Evolutionary conservation across 2,797 vertebrate species (phyloP).

Genomic region (Cossypha dichroa): DNA sequence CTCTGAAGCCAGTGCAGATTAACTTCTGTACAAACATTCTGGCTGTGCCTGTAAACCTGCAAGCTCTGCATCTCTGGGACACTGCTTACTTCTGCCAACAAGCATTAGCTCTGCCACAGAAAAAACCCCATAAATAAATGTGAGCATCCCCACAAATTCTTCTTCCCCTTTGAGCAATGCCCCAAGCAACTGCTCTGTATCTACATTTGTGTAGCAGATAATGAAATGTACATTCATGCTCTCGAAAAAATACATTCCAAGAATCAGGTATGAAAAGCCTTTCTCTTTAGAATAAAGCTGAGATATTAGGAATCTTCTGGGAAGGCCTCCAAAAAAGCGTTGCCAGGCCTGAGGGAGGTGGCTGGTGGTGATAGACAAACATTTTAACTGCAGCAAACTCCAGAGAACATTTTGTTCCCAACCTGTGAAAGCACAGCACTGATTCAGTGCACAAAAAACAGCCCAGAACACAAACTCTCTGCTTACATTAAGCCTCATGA

Average conservation of each 20-base stretch:
- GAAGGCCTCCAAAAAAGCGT: background rate
- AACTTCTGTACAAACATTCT: background rate
- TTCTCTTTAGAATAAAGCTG: background rate
- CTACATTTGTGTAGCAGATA: background rate
- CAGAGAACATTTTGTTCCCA: conserved; percentile 52
- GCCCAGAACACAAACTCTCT: background rate
- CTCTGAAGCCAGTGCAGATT: background rate
- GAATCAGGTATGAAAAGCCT: background rate
- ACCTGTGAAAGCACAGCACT: background rate
- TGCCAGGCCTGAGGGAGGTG: background rate
- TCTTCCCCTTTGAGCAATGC: background rate
- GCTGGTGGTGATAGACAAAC: conserved; percentile 6
- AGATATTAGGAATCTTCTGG: background rate
- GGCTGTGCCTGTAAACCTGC: background rate
- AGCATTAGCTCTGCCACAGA: background rate
- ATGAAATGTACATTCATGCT: background rate
- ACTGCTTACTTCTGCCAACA: background rate
- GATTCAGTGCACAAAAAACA: background rate
- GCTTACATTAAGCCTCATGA: background rate
- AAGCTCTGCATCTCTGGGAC: background rate
- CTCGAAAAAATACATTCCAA: background rate
- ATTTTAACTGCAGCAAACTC: background rate
- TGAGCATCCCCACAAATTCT: background rate
- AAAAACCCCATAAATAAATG: background rate
- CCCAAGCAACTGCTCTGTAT: background rate